Conservation (phyloP, 2,113 vertebrate species). For the Acrocephalus kingi region DNA sequence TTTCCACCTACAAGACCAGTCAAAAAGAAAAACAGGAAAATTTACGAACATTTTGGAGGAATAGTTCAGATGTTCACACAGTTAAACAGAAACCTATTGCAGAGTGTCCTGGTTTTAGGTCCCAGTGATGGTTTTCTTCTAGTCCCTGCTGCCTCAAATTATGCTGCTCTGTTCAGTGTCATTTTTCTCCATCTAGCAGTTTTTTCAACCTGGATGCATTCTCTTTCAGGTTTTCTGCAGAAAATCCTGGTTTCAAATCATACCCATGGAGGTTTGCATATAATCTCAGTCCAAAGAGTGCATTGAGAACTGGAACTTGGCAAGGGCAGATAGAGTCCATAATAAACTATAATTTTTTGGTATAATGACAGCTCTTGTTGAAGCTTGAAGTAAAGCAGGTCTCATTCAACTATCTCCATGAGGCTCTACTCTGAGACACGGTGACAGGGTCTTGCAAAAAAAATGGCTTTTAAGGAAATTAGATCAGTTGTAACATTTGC, state of each 20-base stretch:
- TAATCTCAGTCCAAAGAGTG: not conserved
- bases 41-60: not conserved
- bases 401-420: accelerated
- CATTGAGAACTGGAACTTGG: not conserved
- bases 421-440: not conserved
- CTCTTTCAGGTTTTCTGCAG: not conserved
- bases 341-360: not conserved
- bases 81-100: not conserved
- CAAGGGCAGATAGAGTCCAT: not conserved
- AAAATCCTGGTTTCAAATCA: not conserved
- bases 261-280: not conserved
- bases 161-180: not conserved
- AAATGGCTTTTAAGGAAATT: not conserved
- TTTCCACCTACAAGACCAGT: too few species aligned
- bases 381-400: not conserved
- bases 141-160: not conserved
- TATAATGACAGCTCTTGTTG: not conserved
- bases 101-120: not conserved
- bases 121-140: not conserved
- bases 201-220: not conserved
- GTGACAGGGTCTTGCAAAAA: not conserved
- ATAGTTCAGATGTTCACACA: not conserved
- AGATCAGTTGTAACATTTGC: not conserved
- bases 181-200: not conserved
- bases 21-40: not conserved